Base-by-base conservation (phyloP, 2,797 vertebrate species). In the Perodicticus potto region DNA sequence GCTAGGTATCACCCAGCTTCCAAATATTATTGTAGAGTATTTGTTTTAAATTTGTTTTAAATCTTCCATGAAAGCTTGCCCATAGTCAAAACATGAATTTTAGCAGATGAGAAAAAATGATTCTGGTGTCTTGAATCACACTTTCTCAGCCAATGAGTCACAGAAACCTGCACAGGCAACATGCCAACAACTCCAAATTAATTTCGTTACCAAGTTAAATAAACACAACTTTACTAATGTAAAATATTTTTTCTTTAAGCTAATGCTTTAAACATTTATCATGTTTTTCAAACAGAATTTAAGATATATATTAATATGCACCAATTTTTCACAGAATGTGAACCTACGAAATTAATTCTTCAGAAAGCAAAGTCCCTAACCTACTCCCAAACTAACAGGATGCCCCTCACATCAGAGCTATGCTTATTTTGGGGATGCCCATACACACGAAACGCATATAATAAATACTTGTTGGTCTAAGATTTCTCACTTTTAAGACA, bases 131-230 rank as follows among this genome's bases (percentile, higher is more conserved):
- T 94, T 97, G 90, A 97, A 96, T 96, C 93, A 97, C 78, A 96
- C 91, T 97, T 95, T 85, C 88, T 78, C 86, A 95, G 65, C 73
- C 78, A 94, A 95, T 94, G 93, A 97, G 94, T 96, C 91, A 96
- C 40, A 90, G 73, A 93, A 96, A 96, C 73, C 92, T 96, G 92
- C 53, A 45, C 93, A 91, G 87, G 87, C 78, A 81, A 20, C 25
- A 19, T n/a, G 89, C 93, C 95, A 96, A 76, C 45, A 86, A 77
- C 85, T 94, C 65, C 40, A 95, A 92, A 91, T 80, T 90, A 86
- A 92, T 65, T 93, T 89, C 84, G 91, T 81, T 63, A 82, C 59
- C 76, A 77, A 95, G 88, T 91, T 92, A 93, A 96, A 93, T 67
- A 95, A 95, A 97, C 11, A 92, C 3, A 94, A 57, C 43, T 20